Base-by-base conservation (phyloP, 2,797 vertebrate genomes). In the Miichthys miiuy region DNA sequence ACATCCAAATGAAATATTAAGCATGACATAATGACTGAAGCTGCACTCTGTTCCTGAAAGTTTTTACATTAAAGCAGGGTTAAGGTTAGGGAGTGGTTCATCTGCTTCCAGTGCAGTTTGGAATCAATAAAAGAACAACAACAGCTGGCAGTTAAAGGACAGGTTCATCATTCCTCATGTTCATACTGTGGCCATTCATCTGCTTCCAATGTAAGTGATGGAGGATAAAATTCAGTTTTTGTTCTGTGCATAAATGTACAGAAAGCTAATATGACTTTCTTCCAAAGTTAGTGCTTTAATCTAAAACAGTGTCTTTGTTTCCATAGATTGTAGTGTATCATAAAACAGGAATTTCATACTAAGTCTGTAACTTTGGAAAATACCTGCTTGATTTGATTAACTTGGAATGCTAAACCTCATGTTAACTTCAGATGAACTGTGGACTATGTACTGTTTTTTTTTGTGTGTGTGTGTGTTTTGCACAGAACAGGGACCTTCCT, bases 61-160 rank as follows among this genome's bases (percentile, higher is more conserved):
- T 54, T 66, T 78, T 77, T 68, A 25, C 27, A 21, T 69, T 61
- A 30, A 23, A 12, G 46, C 20, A 68, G 21, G 67, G 69, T 73
- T 38, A 9, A 30, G 42, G 27, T 78, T 70, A 71, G 77, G 75
- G 73, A 77, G 56, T 64, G 23, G 23, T 63, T 71, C 72, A 50
- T 63, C 42, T 76, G 70, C 10, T 11, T 44, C 14, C 54, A 54
- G 42, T 48, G 8, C 18, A 51, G 41, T 42, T 41, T 61, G 50
- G 23, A 75, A 61, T 47, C 54, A 21, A 51, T 70, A 46, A 52
- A 74, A 18, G 18, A 70, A 46, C 14, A 56, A 46, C 27, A 48
- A n/a, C 63, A 16, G 56, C 50, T 71, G 52, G 70, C 77, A 48
- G 30, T 48, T 51, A 55, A 68, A 63, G 50, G 56, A 38, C 8